Base-by-base conservation (phyloP, 2,888 invertebrate species). In the Diploptera punctata region DNA sequence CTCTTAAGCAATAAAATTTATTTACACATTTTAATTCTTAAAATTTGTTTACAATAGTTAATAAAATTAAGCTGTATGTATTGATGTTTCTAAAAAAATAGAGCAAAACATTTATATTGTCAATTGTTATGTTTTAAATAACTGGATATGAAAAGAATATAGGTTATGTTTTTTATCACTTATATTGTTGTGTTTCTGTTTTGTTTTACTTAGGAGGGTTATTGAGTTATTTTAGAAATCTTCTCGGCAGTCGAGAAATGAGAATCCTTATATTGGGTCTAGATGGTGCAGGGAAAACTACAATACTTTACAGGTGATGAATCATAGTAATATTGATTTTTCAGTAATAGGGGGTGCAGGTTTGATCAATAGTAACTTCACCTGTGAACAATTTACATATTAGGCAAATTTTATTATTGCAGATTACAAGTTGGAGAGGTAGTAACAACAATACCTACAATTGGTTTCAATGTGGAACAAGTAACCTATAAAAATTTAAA, bases 391-490 rank as follows among this genome's bases (percentile, higher is more conserved):
- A 10, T 33, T n/a, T n/a, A n/a, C n/a, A n/a, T n/a, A n/a, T n/a
- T n/a, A 49, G 24, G 65, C 47, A 44, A 44, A 73, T 16, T 57
- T 68, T 16, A 52, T 57, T 18, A 74, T 76, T 81, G 78, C 80
- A 86, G 90, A 86, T 86, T 99, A 80, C 98, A 99, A 89, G 99
- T 99, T 72, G 98, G 98, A 19, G 98, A 98, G 86, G 98, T 99
- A 71, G 98, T 99, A 29, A 98, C 98, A 67, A 99, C 99, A 43
- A 99, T 95, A 85, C 96, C 98, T 76, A 99, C 99, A 10, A 99
- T 99, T 83, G 99, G 94, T 13, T 99, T 99, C 85, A 99, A 99
- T 86, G 99, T 99, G 78, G 99, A 99, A 85, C 98, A 98, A 89
- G 98, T 99, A 73, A 95, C 95, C 79, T 99, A 98, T 84, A 98